These are phyloP conservation scores for Erinaceus europaeus DNA, from an alignment of 2,113 vertebrate species.

Conservation along the genomic window DNA sequence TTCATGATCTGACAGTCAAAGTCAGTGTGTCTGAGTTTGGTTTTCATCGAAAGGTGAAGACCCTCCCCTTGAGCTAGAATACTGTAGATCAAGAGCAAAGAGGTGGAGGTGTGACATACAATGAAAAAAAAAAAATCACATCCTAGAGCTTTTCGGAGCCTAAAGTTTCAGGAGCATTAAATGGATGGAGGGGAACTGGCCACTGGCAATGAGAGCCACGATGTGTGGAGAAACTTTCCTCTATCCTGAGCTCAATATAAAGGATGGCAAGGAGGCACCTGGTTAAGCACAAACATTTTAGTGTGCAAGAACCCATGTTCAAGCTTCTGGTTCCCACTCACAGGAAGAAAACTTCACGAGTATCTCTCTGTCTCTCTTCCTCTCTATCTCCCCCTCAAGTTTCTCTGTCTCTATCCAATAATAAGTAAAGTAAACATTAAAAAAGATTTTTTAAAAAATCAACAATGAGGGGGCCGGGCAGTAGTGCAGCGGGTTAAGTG, in stretches of 20 bases:
- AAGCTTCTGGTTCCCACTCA: too few species aligned
- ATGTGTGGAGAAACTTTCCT: neutral
- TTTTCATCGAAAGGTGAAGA: neutral
- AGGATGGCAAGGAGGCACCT: neutral
- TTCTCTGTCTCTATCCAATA: too few species aligned
- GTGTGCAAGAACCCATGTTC: too few species aligned
- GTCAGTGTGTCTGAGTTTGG: neutral
- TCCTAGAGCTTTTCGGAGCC: neutral
- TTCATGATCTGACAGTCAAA: neutral
- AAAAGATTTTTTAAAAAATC: too few species aligned
- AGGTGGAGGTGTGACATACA: neutral
- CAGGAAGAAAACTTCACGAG: too few species aligned
- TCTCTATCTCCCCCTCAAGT: too few species aligned
- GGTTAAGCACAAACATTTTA: too few species aligned
- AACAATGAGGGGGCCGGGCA: too few species aligned
- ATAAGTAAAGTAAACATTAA: too few species aligned
- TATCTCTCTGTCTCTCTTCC: too few species aligned
- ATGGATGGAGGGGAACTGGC: neutral
- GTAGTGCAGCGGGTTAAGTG: too few species aligned
- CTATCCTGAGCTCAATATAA: neutral
- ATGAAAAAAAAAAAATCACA: neutral
- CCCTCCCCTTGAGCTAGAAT: neutral
- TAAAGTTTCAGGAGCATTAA: neutral
- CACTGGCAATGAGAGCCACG: neutral
- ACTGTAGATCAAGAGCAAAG: neutral